Conservation (phyloP, 2,888 invertebrate species). For the Suillia variegata region DNA sequence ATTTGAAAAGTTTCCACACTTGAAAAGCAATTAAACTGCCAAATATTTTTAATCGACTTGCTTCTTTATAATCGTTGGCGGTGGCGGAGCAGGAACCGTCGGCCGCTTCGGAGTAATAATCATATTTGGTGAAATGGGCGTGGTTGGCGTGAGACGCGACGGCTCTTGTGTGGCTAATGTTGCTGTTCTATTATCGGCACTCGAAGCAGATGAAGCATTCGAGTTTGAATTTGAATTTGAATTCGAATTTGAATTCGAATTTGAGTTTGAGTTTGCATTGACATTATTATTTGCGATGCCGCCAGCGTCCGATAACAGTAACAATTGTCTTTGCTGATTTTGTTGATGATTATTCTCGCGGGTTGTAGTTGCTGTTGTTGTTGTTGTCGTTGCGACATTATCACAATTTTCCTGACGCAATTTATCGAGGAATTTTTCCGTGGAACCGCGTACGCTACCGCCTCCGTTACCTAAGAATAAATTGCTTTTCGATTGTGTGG, state of each 20-base stretch:
- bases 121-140: conserved; percentile 52
- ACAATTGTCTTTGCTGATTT: not conserved
- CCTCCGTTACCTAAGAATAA: not conserved
- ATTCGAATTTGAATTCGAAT: conserved; percentile 18
- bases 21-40: conserved; percentile 2
- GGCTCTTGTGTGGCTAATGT: not conserved
- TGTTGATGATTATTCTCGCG: not conserved
- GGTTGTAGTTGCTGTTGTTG: not conserved
- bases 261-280: not conserved
- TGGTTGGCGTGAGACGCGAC: conserved; percentile 39
- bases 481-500: conserved; percentile 14
- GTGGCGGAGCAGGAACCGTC: conserved; percentile 55
- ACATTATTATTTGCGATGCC: not conserved
- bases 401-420: conserved; percentile 44
- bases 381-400: conserved; percentile 22
- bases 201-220: not conserved
- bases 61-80: conserved; percentile 47
- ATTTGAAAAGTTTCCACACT: conserved; percentile 4
- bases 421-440: conserved; percentile 46
- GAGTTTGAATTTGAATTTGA: not conserved
- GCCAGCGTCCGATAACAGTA: not conserved
- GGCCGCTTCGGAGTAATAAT: conserved; percentile 54
- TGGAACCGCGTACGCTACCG: conserved; percentile 22
- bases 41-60: conserved; percentile 37
- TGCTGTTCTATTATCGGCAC: too few species aligned